phyloP scores from a whole-genome alignment of 2,797 vertebrate species.

The Acipenser oxyrinchus region DNA sequence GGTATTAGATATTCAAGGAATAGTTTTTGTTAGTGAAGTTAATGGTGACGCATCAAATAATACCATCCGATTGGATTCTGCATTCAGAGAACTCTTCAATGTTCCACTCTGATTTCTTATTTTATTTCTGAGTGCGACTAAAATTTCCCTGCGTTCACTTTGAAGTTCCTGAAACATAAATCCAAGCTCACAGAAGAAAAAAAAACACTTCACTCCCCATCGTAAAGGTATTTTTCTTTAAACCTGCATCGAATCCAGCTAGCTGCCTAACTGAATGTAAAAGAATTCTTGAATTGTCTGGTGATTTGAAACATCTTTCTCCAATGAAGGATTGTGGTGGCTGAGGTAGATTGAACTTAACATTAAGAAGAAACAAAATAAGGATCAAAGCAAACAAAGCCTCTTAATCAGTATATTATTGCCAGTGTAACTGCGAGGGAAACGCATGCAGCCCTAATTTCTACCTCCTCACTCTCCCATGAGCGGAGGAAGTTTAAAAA shows the following conservation, averaged over 20 bases:
- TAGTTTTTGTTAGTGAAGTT: slow-evolving; percentile 30
- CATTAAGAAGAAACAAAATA: slow-evolving; percentile 33
- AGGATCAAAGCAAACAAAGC: slow-evolving; percentile 53
- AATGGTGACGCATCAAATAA: slow-evolving; percentile 26
- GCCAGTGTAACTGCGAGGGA: slow-evolving; percentile 36
- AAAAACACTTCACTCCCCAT: background rate
- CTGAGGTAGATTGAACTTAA: slow-evolving; percentile 37
- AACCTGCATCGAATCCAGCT: slow-evolving; percentile 4
- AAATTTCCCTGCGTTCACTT: slow-evolving; percentile 16
- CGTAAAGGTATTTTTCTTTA: background rate
- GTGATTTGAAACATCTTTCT: slow-evolving; percentile 31
- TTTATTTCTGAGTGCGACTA: slow-evolving; percentile 41
- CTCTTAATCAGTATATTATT: slow-evolving; percentile 52
- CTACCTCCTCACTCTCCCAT: slow-evolving; percentile 47
- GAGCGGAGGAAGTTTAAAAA: slow-evolving; percentile 41
- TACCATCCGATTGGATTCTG: too few species aligned
- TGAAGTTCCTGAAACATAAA: slow-evolving; percentile 14
- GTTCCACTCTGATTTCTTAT: slow-evolving; percentile 34
- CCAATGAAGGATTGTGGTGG: slow-evolving; percentile 36
- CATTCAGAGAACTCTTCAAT: slow-evolving; percentile 18
- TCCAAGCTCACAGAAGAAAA: slow-evolving; percentile 1
- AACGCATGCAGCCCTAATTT: slow-evolving; percentile 25
- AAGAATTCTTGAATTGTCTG: slow-evolving; percentile 13
- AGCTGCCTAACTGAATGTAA: background rate
- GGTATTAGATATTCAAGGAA: slow-evolving; percentile 46